Evolutionary conservation across 2,797 vertebrate species (phyloP), one percentile per base, ranked within the genome.

Genomic region (Microcaecilia unicolor): DNA sequence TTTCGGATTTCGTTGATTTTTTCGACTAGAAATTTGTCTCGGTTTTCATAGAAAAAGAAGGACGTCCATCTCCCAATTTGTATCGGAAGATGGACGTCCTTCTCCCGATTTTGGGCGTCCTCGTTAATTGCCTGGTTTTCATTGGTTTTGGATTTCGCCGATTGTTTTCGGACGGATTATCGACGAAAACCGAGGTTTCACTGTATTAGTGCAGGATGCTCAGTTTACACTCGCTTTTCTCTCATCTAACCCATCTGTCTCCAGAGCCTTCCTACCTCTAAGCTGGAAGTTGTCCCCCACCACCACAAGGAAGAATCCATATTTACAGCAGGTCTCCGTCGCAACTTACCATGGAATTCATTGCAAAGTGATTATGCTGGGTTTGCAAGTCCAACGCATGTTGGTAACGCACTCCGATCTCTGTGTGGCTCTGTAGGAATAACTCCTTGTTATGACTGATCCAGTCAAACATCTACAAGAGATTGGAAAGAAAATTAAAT

Each of bases 401-500:
- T 30, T 97, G 93, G 74, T 98, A 94, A 42, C 84, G 89, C 48
- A 92, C 85, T 4, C 96, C 96, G 0, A 99, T 99, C 76, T 99
- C 96, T 0, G 95, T 99, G 75, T 98, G 93, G 53, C 89, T 95
- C 80, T 97, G 90, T 23, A 99, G 86, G 70, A 99, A 99, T 62
- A 98, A 47, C 31, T 97, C 93, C 51, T 99, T 98, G 70, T 99
- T 99, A 90, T 98, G 95, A 68, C 89, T 90, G 85, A 99, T 98
- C 96, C 96, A 99, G 73, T 98, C 95, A 2, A 99, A 98, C 96
- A 99, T 99, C 95, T 98, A 61, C 32, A 57, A 18, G 15, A 7
- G 10, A 42, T 23, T 37, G 23, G 6, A 14, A 15, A 12, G 9
- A n/a, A n/a, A 10, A n/a, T n/a, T 34, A 10, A 16, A 13, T 1